Percentiles rank a stretch among this genome's conserved stretches.
phyloP scores from a whole-genome alignment of 2,888 invertebrate genomes.

The Drosophila formosana region DNA sequence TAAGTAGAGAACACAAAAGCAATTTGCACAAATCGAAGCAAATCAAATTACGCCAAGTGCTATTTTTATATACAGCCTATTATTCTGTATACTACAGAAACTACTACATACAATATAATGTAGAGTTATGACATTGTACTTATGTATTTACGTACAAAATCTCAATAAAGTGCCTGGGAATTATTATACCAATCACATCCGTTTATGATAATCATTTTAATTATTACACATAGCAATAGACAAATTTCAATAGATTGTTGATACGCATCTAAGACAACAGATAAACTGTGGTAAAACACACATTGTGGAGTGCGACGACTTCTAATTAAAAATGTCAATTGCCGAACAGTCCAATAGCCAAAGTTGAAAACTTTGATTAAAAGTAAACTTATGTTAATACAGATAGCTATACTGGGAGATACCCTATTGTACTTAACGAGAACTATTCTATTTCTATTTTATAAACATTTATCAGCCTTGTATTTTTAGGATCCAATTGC shows the following conservation, averaged over 20 bases:
- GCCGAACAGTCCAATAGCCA: constrained; percentile 45
- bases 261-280: constrained; percentile 16
- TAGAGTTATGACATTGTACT: constrained; percentile 56
- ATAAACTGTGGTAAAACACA: constrained; percentile 34
- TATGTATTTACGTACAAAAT: constrained; percentile 55
- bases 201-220: not conserved
- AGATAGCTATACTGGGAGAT: not conserved
- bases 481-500: not conserved
- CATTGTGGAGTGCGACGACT: constrained; percentile 19
- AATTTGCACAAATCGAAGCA: constrained; percentile 54
- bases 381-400: not conserved
- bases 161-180: constrained; percentile 77
- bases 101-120: constrained; percentile 22
- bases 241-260: constrained; percentile 18
- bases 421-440: constrained; percentile 1
- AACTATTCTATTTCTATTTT: constrained; percentile 3
- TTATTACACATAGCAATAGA: constrained; percentile 10
- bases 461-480: not conserved
- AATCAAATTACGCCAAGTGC: constrained; percentile 37
- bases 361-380: constrained; percentile 42
- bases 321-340: constrained; percentile 56
- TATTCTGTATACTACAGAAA: constrained; percentile 35
- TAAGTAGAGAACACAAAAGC: constrained; percentile 46
- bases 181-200: constrained; percentile 36
- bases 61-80: constrained; percentile 46